A percentile compares a stretch with the other conserved stretches of the same genome.
Evolutionary conservation across 2,888 invertebrate genomes (phyloP).

Genomic region (Drosophila infuscata): DNA sequence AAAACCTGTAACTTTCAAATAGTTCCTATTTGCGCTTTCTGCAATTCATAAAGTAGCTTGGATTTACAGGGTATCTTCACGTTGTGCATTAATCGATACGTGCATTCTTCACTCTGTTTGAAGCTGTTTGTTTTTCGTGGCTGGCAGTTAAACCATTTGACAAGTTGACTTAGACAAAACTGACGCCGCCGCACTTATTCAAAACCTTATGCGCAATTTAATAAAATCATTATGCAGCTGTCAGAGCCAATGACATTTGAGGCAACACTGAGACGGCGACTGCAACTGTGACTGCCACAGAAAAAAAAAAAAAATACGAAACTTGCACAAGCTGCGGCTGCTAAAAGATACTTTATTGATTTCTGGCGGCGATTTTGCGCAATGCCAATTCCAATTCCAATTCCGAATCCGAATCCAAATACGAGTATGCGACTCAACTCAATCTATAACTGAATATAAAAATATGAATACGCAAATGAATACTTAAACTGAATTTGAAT

Average conservation of each 20-base stretch:
- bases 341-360: conserved; percentile 67
- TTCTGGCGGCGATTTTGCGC: conserved; percentile 68
- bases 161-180: conserved; percentile 64
- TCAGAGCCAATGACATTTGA: conserved; percentile 69
- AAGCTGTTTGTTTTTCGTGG: conserved; percentile 16
- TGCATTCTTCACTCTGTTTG: conserved; percentile 32
- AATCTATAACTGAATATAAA: conserved; percentile 39
- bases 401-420: conserved; percentile 51
- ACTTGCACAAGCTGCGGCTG: conserved; percentile 29
- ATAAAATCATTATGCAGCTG: conserved; percentile 76
- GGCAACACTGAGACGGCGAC: conserved; percentile 46
- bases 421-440: conserved; percentile 26
- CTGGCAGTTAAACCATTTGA: conserved; percentile 61
- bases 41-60: no score
- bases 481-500: conserved; percentile 41
- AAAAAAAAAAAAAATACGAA: conserved; percentile 5
- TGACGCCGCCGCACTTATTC: conserved; percentile 65
- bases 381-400: conserved; percentile 60
- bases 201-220: conserved; percentile 70
- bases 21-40: no score
- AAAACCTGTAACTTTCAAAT: no score
- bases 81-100: not conserved
- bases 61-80: conserved; percentile 13
- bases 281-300: conserved; percentile 37
- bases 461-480: conserved; percentile 23